These are phyloP conservation scores for Capitulum mitella DNA, from an alignment of 2,888 invertebrate genomes.

Conservation along the genomic window DNA sequence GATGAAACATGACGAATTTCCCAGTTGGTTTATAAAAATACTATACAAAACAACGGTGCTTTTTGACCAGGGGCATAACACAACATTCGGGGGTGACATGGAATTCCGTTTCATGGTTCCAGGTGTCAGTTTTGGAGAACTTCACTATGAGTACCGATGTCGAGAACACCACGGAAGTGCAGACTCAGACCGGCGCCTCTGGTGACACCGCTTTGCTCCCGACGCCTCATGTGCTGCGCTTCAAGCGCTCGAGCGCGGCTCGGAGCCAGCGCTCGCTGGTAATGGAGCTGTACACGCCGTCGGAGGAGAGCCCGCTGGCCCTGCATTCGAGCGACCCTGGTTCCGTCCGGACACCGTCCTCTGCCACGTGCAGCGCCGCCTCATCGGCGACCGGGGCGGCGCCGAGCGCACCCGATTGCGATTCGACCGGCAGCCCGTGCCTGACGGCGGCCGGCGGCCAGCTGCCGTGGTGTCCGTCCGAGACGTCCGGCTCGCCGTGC, in stretches of 20 bases:
- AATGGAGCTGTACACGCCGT: neutral
- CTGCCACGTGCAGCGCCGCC: neutral
- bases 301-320: neutral
- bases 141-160: too few relatives aligned
- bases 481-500: neutral
- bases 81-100: too few relatives aligned
- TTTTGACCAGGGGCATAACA: too few relatives aligned
- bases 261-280: neutral
- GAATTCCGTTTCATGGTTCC: too few relatives aligned
- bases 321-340: neutral
- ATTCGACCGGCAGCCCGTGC: neutral
- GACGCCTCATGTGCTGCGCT: slow-evolving; percentile 5
- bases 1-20: too few relatives aligned
- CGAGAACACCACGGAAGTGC: too few relatives aligned
- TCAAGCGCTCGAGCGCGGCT: neutral
- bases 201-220: too few relatives aligned
- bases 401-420: neutral
- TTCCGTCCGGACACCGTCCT: neutral
- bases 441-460: neutral
- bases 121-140: too few relatives aligned
- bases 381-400: neutral
- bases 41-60: too few relatives aligned
- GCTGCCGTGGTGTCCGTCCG: neutral
- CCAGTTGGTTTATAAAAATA: too few relatives aligned
- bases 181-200: too few relatives aligned